A percentile compares a stretch with the other conserved stretches of the same genome.
phyloP scores from a whole-genome alignment of 2,113 vertebrate species.

The Pontoporia blainvillei region DNA sequence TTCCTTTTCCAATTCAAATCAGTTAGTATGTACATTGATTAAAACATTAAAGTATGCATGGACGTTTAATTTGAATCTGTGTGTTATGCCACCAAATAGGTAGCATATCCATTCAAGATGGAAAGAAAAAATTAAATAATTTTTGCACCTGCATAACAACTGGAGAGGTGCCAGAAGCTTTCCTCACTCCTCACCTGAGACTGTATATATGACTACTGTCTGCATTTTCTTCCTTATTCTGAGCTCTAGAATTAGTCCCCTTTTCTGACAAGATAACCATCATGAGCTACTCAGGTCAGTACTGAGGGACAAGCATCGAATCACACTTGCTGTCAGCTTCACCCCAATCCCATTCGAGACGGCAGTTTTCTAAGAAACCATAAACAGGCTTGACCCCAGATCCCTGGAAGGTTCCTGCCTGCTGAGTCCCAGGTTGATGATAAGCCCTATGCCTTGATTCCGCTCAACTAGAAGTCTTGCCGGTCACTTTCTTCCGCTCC shows the following conservation, averaged over 20 bases:
- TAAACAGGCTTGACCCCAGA: not conserved
- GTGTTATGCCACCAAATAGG: not conserved
- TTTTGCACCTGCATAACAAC: not conserved
- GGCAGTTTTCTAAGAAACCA: not conserved
- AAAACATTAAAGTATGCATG: not conserved
- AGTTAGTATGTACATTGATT: slow-evolving; percentile 30
- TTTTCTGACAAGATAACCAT: not conserved
- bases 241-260: not conserved
- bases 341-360: not conserved
- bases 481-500: not conserved
- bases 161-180: not conserved
- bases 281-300: not conserved
- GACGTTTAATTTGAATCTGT: not conserved
- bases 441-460: accelerated
- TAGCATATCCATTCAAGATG: not conserved
- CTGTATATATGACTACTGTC: accelerated
- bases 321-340: not conserved
- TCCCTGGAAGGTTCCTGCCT: accelerated
- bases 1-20: slow-evolving; percentile 9
- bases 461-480: not conserved
- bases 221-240: not conserved
- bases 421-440: not conserved
- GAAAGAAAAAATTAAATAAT: slow-evolving; percentile 5
- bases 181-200: not conserved
- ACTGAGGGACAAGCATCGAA: not conserved